Conservation (phyloP, 2,888 invertebrate species). For the Drosophila diplacantha region DNA sequence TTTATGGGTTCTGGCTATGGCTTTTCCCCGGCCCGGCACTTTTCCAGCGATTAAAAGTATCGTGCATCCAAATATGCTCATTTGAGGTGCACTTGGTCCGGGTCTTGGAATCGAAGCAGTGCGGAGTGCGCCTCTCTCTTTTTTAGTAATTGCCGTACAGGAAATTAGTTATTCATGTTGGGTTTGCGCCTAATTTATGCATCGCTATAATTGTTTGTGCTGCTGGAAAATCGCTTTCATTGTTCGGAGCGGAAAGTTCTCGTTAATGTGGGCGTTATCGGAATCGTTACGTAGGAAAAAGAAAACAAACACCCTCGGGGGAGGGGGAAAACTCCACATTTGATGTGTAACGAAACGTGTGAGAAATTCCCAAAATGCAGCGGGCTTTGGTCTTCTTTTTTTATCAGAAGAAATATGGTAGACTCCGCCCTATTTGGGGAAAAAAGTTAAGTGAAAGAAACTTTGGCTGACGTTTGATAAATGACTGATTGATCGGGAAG, state of each 20-base stretch:
- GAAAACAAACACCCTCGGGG: slow-evolving; percentile 3
- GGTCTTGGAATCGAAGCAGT: slow-evolving; percentile 47
- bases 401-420: slow-evolving; percentile 40
- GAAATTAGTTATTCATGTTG: slow-evolving; percentile 68
- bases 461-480: slow-evolving; percentile 53
- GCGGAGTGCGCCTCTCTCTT: slow-evolving; percentile 37
- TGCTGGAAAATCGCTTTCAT: slow-evolving; percentile 63
- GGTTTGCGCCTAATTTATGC: slow-evolving; percentile 61
- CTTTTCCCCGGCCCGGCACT: slow-evolving; percentile 24
- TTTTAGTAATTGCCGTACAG: slow-evolving; percentile 63
- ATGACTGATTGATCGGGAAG: slow-evolving; percentile 57
- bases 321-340: slow-evolving; percentile 28
- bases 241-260: slow-evolving; percentile 51
- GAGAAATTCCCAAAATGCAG: slow-evolving; percentile 56
- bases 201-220: slow-evolving; percentile 60
- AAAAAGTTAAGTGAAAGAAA: slow-evolving; percentile 39
- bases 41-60: slow-evolving; percentile 67
- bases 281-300: slow-evolving; percentile 26
- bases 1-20: slow-evolving; percentile 22
- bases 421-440: slow-evolving; percentile 39
- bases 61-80: slow-evolving; percentile 56
- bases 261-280: slow-evolving; percentile 65
- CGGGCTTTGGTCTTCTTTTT: slow-evolving; percentile 24
- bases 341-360: slow-evolving; percentile 61
- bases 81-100: slow-evolving; percentile 58